phyloP scores from a whole-genome alignment of 2,797 vertebrate genomes.

The Trichosurus vulpecula region DNA sequence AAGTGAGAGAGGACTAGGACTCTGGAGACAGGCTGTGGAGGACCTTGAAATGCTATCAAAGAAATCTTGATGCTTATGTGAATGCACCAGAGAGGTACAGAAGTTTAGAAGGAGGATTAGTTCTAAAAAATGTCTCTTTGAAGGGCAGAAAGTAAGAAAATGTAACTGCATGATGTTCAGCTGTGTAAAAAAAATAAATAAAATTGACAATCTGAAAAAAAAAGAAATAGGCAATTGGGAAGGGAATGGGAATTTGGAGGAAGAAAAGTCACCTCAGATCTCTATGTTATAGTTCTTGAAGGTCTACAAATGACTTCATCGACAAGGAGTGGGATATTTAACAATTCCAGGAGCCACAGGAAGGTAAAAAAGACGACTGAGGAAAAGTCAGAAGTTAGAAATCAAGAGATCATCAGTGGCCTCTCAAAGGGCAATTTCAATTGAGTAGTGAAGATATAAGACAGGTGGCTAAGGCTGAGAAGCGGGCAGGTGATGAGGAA shows the following conservation, averaged over 20 bases:
- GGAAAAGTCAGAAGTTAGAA: background rate
- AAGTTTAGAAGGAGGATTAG: too few relatives aligned
- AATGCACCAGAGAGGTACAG: background rate
- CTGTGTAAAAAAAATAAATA: constrained; percentile 85
- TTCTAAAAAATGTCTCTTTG: constrained; percentile 92
- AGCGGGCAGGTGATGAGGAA: background rate
- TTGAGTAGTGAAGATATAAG: background rate
- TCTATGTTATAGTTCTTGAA: background rate
- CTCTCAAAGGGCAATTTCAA: background rate
- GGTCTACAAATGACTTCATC: background rate
- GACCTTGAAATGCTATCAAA: background rate
- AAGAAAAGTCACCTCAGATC: background rate
- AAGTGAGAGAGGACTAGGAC: background rate
- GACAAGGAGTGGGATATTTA: too few relatives aligned
- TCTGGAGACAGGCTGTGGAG: background rate
- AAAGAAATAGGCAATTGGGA: background rate
- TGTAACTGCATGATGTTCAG: constrained; percentile 90
- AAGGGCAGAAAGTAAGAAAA: constrained; percentile 95
- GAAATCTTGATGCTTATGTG: background rate
- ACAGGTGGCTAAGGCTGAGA: background rate
- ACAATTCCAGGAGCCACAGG: background rate
- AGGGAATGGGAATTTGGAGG: background rate
- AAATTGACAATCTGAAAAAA: constrained; percentile 87
- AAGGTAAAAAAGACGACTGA: background rate
- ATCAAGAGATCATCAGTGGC: background rate